These are phyloP conservation scores for Smittia aterrima DNA, from an alignment of 2,888 invertebrate species.

Conservation along the genomic window DNA sequence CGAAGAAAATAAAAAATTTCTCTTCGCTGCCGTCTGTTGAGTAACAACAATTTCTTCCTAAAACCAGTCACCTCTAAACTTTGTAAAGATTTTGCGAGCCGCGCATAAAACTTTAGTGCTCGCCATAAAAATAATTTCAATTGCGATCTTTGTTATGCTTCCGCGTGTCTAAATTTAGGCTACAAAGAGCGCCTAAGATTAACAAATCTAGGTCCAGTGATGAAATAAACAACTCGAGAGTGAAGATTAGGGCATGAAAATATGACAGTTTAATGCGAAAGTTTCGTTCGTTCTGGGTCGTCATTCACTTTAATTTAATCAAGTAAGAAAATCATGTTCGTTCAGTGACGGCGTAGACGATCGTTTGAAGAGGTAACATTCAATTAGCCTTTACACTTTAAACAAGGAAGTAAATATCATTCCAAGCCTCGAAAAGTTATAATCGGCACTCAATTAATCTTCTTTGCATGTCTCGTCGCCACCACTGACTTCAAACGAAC, in stretches of 20 bases:
- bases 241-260: not conserved
- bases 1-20: constrained; percentile 21
- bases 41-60: not conserved
- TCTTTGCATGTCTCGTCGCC: not conserved
- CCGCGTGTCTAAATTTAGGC: constrained; percentile 17
- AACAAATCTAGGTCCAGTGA: not conserved
- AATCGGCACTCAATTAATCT: too few species aligned
- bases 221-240: constrained; percentile 7
- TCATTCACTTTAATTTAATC: constrained; percentile 31
- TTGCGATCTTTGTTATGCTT: constrained; percentile 2
- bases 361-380: too few species aligned
- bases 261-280: constrained; percentile 15
- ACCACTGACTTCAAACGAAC: not conserved
- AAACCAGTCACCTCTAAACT: not conserved
- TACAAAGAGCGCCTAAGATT: not conserved
- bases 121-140: too few species aligned
- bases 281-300: constrained; percentile 22
- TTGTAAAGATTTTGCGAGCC: not conserved
- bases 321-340: constrained; percentile 36
- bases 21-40: not conserved
- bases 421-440: too few species aligned
- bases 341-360: constrained; percentile 3
- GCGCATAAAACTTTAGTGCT: too few species aligned
- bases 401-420: too few species aligned
- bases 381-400: too few species aligned